Base-by-base conservation (phyloP, 2,797 vertebrate genomes). In the Halcyon smyrnensis region DNA sequence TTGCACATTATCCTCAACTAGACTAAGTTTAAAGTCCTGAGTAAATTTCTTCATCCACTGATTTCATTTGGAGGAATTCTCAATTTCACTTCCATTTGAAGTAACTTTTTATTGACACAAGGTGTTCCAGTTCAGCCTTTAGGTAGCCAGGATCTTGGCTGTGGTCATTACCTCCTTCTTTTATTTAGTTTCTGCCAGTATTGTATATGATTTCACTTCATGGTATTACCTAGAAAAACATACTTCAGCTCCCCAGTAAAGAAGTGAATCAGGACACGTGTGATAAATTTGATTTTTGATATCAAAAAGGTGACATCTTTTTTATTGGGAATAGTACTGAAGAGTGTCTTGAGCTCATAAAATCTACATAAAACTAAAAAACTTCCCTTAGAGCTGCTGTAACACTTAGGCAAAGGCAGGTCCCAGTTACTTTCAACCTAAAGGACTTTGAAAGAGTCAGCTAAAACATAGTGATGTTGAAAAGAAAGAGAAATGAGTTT, bases 361-460 rank as follows among this genome's bases (percentile, higher is more conserved):
- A 78, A 82, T 34, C 17, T 41, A 11, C 25, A 3, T 73, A 37
- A 85, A 94, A 79, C 11, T 53, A 9, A 69, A 56, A 75, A 75
- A 2, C 7, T 9, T 62, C 15, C 51, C 19, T 37, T 7, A 36
- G 3, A 71, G 8, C 11, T 71, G 7, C 45, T 56, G 12, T 0
- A 0, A 87, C 18, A 37, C 60, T 71, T 65, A 76, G 15, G 21
- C 23, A 60, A 65, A 83, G 12, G 13, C 15, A 64, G 18, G 2
- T 53, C 27, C 15, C 11, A 11, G n/a, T 57, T 57, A 57, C 27
- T 84, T 57, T 73, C 27, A 74, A 50, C 15, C 2, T 77, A 45
- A 69, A 85, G 4, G 53, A 15, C 12, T 63, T 64, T 39, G 32
- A 76, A 90, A 88, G 19, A 25, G 37, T 80, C 24, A 63, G 17